Evolutionary conservation across 2,797 vertebrate genomes (phyloP).

Genomic region (Eupleurogrammus muticus): DNA sequence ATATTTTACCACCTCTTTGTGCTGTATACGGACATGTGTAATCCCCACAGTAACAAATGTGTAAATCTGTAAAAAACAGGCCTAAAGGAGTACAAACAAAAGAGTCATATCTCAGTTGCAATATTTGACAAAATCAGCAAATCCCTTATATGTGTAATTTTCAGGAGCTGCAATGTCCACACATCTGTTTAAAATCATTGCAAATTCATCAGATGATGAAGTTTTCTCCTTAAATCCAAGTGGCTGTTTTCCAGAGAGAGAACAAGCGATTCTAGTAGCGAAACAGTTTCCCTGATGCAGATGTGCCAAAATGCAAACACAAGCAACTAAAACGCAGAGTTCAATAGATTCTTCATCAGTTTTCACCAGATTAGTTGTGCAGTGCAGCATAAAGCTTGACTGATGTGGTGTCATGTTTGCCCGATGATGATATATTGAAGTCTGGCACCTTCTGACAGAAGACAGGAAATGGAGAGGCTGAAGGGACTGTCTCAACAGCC

Average conservation of each 20-base stretch:
- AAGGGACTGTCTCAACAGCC: background rate
- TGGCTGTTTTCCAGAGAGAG: no score
- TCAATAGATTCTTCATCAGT: background rate
- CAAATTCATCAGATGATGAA: background rate
- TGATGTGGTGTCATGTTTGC: background rate
- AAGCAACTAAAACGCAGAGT: no score
- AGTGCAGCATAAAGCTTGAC: background rate
- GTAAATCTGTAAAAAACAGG: slow-evolving; percentile 3
- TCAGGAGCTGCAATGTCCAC: no score
- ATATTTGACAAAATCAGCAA: background rate
- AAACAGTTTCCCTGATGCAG: no score
- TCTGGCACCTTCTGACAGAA: background rate
- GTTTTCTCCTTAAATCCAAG: background rate
- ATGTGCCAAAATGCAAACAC: no score
- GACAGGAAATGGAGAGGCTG: background rate
- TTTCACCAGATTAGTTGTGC: background rate
- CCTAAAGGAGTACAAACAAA: no score
- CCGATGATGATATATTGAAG: background rate
- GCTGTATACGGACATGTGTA: slow-evolving; percentile 14
- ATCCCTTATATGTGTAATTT: background rate
- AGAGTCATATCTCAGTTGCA: background rate
- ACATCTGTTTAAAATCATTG: background rate
- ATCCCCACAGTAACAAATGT: slow-evolving; percentile 12
- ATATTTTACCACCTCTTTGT: slow-evolving; percentile 23
- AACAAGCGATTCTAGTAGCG: no score